Percentiles rank a stretch among this genome's conserved stretches.
These are phyloP conservation scores for Odontocolon sp. DNA, from an alignment of 2,888 invertebrate genomes.

Conservation along the genomic window DNA sequence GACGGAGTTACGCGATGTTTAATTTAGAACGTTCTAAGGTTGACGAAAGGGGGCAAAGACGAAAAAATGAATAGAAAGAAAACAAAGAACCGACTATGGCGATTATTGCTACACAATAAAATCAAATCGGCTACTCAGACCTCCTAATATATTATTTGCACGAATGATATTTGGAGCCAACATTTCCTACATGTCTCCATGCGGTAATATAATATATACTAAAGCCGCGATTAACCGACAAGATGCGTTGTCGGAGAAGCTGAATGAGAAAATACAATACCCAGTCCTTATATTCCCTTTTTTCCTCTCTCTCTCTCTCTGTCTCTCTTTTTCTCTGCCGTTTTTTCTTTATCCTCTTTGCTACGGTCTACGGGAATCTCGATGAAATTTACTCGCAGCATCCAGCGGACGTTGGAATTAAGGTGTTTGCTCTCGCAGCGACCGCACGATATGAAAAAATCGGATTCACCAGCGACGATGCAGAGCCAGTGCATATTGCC, in stretches of 20 bases:
- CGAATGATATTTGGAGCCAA: too few species aligned
- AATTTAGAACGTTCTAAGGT: too few species aligned
- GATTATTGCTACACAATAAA: too few species aligned
- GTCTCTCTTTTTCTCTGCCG: background rate
- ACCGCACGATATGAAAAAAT: conserved; percentile 36
- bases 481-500: too few species aligned
- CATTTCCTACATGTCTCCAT: too few species aligned
- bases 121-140: too few species aligned
- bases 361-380: conserved; percentile 5
- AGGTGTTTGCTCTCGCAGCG: conserved; percentile 13
- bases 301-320: background rate
- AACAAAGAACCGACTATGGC: too few species aligned
- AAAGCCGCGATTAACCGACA: background rate
- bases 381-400: conserved; percentile 35
- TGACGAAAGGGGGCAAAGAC: too few species aligned
- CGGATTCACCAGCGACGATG: background rate
- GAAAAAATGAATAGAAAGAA: too few species aligned
- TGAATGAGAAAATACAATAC: conserved; percentile 19
- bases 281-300: background rate
- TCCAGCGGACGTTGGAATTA: conserved; percentile 35
- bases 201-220: too few species aligned
- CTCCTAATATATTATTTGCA: too few species aligned
- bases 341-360: conserved; percentile 1
- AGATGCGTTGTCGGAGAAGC: background rate
- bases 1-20: too few species aligned